Evolutionary conservation across 2,888 invertebrate genomes (phyloP).

Genomic region (Furcula furcula): DNA sequence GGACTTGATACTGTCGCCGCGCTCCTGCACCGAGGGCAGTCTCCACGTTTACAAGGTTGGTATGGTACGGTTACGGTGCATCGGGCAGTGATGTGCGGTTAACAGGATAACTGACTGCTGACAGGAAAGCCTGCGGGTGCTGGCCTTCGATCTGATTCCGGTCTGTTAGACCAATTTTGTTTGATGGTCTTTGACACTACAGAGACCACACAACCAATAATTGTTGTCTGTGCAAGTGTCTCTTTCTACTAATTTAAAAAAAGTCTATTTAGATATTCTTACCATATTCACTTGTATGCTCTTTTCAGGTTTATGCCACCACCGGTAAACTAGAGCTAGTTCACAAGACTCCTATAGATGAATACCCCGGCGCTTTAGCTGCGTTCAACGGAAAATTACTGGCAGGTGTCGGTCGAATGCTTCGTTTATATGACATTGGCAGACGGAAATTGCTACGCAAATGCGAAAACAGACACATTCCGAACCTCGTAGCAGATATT

Average conservation of each 20-base stretch:
- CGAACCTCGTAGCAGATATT: conserved; percentile 96
- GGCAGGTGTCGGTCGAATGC: conserved; percentile 95
- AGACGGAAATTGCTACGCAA: conserved; percentile 95
- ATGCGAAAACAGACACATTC: conserved; percentile 98
- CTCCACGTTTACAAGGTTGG: conserved; percentile 91
- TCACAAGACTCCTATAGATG: conserved; percentile 96
- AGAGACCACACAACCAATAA: no score
- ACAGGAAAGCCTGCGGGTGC: no score
- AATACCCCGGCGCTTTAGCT: conserved; percentile 94
- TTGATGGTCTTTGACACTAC: no score
- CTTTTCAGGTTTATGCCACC: conserved; percentile 83
- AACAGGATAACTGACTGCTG: no score
- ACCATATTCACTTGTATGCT: no score
- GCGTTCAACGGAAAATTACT: conserved; percentile 95
- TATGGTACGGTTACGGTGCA: no score
- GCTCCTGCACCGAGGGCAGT: conserved; percentile 90
- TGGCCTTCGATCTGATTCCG: no score
- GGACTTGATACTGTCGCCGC: conserved; percentile 94
- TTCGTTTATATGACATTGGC: conserved; percentile 97
- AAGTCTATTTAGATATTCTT: no score
- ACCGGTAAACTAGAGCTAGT: conserved; percentile 94
- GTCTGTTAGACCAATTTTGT: no score
- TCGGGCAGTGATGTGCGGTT: no score
- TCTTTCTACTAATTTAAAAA: no score
- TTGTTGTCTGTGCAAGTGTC: no score